These are phyloP conservation scores for Caradrina clavipalpis DNA, from an alignment of 2,888 invertebrate genomes.

Conservation along the genomic window DNA sequence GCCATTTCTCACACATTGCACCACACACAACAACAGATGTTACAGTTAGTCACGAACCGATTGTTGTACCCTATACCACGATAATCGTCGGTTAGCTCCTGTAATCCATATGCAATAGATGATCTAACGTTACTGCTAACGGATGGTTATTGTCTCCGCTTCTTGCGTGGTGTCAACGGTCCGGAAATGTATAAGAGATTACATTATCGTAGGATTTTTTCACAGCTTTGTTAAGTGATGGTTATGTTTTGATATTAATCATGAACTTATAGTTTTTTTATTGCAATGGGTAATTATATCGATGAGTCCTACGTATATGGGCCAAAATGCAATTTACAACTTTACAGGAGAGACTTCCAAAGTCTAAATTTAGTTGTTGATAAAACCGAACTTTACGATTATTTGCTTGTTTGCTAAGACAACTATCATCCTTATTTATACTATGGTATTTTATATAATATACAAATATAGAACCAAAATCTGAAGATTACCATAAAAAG, in stretches of 20 bases:
- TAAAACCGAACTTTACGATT: too few relatives aligned
- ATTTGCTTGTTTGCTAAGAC: too few relatives aligned
- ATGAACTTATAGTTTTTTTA: too few relatives aligned
- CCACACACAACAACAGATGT: slow-evolving; percentile 14
- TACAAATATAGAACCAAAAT: too few relatives aligned
- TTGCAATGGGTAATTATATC: too few relatives aligned
- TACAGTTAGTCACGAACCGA: slow-evolving; percentile 61
- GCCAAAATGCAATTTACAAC: too few relatives aligned
- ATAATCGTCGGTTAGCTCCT: slow-evolving; percentile 63
- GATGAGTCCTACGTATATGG: too few relatives aligned
- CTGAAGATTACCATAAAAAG: too few relatives aligned
- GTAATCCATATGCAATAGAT: slow-evolving; percentile 68
- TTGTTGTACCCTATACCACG: slow-evolving; percentile 57
- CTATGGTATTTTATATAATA: too few relatives aligned
- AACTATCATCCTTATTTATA: too few relatives aligned
- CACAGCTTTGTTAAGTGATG: background rate
- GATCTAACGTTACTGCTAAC: slow-evolving; percentile 63
- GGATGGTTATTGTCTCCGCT: slow-evolving; percentile 55
- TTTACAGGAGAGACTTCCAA: too few relatives aligned
- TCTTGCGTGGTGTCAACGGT: slow-evolving; percentile 46
- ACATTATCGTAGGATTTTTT: background rate
- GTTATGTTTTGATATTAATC: background rate
- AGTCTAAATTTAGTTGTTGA: too few relatives aligned
- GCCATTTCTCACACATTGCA: slow-evolving; percentile 8
- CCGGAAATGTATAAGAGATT: slow-evolving; percentile 27